These are phyloP conservation scores for Pipa parva DNA, from an alignment of 2,113 vertebrate species.

Conservation along the genomic window DNA sequence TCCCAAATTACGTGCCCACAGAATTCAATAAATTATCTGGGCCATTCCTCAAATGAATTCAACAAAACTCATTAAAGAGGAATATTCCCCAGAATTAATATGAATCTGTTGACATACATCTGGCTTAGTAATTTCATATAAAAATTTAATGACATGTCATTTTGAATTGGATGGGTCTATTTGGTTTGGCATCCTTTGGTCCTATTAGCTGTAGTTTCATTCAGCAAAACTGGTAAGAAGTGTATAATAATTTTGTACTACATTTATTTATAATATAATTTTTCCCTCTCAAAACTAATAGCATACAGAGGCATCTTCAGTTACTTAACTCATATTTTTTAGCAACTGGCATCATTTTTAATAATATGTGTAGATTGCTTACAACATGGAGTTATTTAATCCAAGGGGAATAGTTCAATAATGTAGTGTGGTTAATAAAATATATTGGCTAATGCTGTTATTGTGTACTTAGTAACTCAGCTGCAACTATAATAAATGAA, in stretches of 20 bases:
- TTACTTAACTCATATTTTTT: background rate
- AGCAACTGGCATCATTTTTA: background rate
- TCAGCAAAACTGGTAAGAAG: background rate
- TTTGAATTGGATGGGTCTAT: slow-evolving; percentile 8
- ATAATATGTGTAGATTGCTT: background rate
- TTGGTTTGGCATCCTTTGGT: slow-evolving; percentile 3
- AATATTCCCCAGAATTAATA: slow-evolving; percentile 28
- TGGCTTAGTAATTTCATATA: slow-evolving; percentile 27
- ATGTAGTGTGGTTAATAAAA: background rate
- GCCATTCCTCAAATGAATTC: slow-evolving; percentile 29
- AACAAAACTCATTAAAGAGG: slow-evolving; percentile 30
- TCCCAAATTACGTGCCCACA: slow-evolving; percentile 4
- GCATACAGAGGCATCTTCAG: too few species aligned
- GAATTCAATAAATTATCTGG: slow-evolving; percentile 18
- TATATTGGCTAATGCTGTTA: background rate
- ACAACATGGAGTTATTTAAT: background rate
- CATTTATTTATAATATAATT: background rate
- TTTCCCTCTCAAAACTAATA: background rate
- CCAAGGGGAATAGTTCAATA: background rate
- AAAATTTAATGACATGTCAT: slow-evolving; percentile 25
- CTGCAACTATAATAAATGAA: background rate
- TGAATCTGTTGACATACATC: slow-evolving; percentile 30
- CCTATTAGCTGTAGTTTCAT: background rate
- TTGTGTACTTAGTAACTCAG: background rate
- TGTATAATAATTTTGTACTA: background rate